These are phyloP conservation scores for Dromaius novaehollandiae DNA, from an alignment of 2,113 vertebrate species.

Conservation along the genomic window DNA sequence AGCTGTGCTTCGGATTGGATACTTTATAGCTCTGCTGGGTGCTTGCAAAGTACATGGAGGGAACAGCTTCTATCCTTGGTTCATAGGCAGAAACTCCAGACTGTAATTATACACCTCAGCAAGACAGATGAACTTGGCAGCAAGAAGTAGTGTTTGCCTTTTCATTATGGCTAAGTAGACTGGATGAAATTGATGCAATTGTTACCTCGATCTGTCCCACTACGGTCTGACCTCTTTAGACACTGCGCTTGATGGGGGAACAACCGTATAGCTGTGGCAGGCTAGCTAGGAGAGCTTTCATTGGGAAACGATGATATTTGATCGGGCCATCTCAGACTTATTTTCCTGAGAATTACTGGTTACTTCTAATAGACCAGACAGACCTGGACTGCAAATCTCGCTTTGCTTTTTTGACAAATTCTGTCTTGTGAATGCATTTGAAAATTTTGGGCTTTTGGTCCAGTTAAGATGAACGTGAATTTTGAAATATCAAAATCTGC, in stretches of 20 bases:
- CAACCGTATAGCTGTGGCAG: not conserved
- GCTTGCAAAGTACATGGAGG: not conserved
- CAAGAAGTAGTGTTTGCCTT: conserved; percentile 12
- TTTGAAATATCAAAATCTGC: not conserved
- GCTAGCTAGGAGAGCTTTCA: not conserved
- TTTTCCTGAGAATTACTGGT: not conserved
- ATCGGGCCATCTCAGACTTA: not conserved
- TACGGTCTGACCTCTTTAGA: not conserved
- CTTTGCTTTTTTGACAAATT: not conserved
- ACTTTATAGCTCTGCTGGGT: conserved; percentile 46
- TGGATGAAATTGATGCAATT: not conserved
- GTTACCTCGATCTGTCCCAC: not conserved
- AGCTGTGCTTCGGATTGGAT: not conserved
- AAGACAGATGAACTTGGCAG: conserved; percentile 26
- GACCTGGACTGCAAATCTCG: not conserved
- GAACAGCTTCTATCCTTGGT: conserved; percentile 34
- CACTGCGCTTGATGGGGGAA: not conserved
- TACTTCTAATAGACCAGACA: not conserved
- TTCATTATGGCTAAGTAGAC: conserved; percentile 25
- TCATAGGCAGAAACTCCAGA: conserved; percentile 25
- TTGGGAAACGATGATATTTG: not conserved
- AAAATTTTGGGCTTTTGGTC: not conserved
- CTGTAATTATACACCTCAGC: conserved; percentile 57
- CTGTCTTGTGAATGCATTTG: not conserved
- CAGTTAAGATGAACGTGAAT: not conserved